Base-by-base conservation (phyloP, 92 coral and sea anemone genomes). In the Chrysogorgia sp. region DNA sequence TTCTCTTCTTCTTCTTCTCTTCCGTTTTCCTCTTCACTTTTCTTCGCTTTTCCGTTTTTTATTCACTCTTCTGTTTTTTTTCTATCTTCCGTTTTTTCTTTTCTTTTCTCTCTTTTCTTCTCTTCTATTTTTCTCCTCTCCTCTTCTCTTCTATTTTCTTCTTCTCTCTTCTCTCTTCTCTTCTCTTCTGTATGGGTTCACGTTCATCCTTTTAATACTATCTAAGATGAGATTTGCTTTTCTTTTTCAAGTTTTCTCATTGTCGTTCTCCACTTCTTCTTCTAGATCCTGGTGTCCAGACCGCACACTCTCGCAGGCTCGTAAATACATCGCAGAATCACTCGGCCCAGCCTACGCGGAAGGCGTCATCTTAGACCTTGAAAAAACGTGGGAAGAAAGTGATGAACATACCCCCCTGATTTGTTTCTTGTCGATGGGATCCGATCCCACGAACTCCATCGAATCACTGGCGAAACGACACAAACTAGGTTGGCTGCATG, bases 261-360 rank as follows among this genome's bases (percentile, higher is more conserved):
- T 47, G 28, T 45, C 45, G 23, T 25, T 8, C 63, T 47, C 15
- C 41, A 15, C 10, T 17, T 5, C 24, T 28, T 34, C 30, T 24
- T 9, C 4, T 77, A 93, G 97, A 43, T 94, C 98, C 21, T 94
- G 98, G 98, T 91, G 97, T 55, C 98, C 98, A 19, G 98, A 94
- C 77, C 98, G 98, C 25, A 94, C 98, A 20, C 90, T 89, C 71
- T 90, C 97, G 64, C 98, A 94, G 86, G 98, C 98, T 30, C 98
- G 98, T 58, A 94, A 91, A 72, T 94, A 91, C 87, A 88, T 94
- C 81, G 80, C 97, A 0, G 98, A 94, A 67, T 86, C 98, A 33
- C 88, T 91, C 89, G 97, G 97, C 29, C 25, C 92, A 9, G 75
- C 84, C 40, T 94, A 94, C 77, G 96, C 96, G 1, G 98, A 94